phyloP scores from a whole-genome alignment of 2,113 vertebrate species.

The Andinoacara biseriatus region DNA sequence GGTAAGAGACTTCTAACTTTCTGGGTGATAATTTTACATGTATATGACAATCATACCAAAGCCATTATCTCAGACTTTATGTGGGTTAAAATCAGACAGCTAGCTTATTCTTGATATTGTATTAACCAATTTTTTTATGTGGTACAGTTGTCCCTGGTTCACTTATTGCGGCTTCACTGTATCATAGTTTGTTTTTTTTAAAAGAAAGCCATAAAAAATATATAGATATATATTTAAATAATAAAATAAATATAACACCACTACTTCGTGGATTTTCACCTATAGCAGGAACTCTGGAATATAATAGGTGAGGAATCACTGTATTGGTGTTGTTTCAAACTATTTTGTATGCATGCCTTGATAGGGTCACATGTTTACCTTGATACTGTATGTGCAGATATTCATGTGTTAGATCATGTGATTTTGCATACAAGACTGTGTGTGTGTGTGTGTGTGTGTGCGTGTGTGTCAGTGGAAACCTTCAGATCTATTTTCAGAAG shows the following conservation, averaged over 20 bases:
- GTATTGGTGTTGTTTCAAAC: not conserved
- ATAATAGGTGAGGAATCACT: too few species aligned
- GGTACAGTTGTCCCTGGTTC: too few species aligned
- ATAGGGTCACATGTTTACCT: not conserved
- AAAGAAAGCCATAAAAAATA: not conserved
- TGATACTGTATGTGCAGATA: too few species aligned
- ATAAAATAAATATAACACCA: too few species aligned
- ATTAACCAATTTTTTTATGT: not conserved
- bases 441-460: not conserved
- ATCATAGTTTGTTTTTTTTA: too few species aligned
- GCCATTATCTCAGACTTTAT: not conserved
- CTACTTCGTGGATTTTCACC: too few species aligned
- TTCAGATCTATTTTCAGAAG: conserved; percentile 57
- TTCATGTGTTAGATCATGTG: not conserved
- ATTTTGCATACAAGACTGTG: not conserved
- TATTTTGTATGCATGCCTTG: not conserved
- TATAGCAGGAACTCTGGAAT: too few species aligned
- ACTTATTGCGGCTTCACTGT: too few species aligned
- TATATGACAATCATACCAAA: not conserved
- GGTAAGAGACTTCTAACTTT: not conserved
- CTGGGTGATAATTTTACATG: not conserved
- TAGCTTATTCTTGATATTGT: not conserved
- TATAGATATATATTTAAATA: too few species aligned
- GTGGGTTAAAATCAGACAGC: not conserved
- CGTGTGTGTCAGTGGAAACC: conserved; percentile 5